Base-by-base conservation (phyloP, 2,888 invertebrate species). In the Mythimna ferrago region DNA sequence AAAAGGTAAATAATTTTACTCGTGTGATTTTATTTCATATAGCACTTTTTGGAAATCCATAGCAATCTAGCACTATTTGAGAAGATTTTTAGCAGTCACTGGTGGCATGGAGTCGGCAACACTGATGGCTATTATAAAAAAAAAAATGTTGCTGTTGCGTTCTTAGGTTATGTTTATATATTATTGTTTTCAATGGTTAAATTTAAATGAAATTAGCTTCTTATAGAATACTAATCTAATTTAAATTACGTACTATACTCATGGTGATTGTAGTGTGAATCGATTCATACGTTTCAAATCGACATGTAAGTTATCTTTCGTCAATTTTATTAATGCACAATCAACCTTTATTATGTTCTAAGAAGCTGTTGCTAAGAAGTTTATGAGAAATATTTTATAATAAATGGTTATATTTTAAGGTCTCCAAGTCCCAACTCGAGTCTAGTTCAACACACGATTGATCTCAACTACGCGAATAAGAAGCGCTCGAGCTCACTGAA, bases 361-460 rank as follows among this genome's bases (percentile, higher is more conserved):
- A 26, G 26, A 26, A 26, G 26, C 26, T 26, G 26, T 26, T 26
- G 26, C 26, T 26, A 26, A 26, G 21, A 35, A 21, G 16, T 56
- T 14, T 21, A 57, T 16, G 38, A 38, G 38, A 38, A 58, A 58
- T 35, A 1, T 1, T 21, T 35, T 16, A 9, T 32, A 67, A 11
- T 4, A 16, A 26, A 44, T 26, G 58, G n/a, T 57, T 35, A 60
- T 44, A 14, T 26, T 86, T 86, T 16, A 82, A 94, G 94, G 94
- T 93, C 92, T 68, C 76, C 84, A 7, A 93, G 92, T 74, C 90
- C 93, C 2, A 90, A 91, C 69, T 88, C 96, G 16, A 95, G 95
- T 61, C 91, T 97, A 74, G 94, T 97, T 62, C 96, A 96, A 83
- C 96, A 95, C 81, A 96, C 97, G 38, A 92, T 97, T 44, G 94